A percentile compares a stretch with the other conserved stretches of the same genome.
Conservation (phyloP, 2,113 vertebrate genomes). For the Ceyx margarethae region DNA sequence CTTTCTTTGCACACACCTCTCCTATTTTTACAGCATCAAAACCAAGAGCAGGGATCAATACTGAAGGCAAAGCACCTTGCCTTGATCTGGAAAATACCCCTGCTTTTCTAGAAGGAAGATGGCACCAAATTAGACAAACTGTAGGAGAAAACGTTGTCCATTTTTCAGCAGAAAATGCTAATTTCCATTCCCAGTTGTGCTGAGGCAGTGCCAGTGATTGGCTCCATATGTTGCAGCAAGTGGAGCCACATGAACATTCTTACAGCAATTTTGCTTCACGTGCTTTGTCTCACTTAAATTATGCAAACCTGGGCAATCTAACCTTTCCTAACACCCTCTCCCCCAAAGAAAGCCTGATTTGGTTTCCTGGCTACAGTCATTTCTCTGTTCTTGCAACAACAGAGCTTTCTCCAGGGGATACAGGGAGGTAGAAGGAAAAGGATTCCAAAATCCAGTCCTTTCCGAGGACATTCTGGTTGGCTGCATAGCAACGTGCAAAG, state of each 20-base stretch:
- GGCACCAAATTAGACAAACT: not conserved
- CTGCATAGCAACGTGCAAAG: not conserved
- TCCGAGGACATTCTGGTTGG: not conserved
- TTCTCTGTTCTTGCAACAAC: not conserved
- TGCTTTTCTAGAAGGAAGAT: not conserved
- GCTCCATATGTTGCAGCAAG: slow-evolving; percentile 51
- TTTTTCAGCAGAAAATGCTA: slow-evolving; percentile 52
- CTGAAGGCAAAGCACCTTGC: not conserved
- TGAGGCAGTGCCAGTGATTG: slow-evolving; percentile 28
- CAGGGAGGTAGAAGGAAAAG: not conserved
- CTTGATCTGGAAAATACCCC: not conserved
- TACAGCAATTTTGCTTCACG: not conserved
- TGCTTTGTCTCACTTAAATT: slow-evolving; percentile 10
- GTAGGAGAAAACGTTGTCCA: not conserved
- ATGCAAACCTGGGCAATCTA: slow-evolving; percentile 18
- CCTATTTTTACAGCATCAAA: not conserved
- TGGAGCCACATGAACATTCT: slow-evolving; percentile 39
- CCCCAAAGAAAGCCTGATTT: not conserved
- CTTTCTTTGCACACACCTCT: not conserved
- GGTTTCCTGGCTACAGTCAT: not conserved
- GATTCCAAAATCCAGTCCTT: not conserved
- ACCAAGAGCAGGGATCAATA: not conserved
- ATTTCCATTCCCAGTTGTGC: slow-evolving; percentile 59
- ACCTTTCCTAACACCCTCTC: not conserved
- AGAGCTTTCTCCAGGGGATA: not conserved